Evolutionary conservation across 2,888 invertebrate genomes (phyloP).

Genomic region (Nephrocerus scutellatus): DNA sequence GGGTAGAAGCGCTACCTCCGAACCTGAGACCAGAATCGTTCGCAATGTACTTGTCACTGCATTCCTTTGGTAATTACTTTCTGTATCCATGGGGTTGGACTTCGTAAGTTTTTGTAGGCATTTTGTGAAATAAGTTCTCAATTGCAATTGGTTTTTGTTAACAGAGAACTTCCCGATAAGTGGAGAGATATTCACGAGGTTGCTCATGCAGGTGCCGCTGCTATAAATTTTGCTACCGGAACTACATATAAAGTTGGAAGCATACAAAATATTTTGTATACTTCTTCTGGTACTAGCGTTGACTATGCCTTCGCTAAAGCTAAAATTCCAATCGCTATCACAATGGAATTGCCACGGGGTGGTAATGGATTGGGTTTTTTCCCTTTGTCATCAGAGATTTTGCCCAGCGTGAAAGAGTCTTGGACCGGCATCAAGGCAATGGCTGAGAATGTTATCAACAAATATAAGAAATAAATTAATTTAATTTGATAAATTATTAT

Average conservation of each 20-base stretch:
- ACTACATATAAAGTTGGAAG: conserved; percentile 46
- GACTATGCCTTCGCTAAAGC: conserved; percentile 57
- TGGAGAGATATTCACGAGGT: conserved; percentile 44
- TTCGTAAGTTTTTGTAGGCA: conserved; percentile 30
- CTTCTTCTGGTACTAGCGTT: conserved; percentile 57
- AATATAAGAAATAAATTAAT: no score
- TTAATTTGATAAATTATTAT: no score
- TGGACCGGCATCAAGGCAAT: conserved; percentile 49
- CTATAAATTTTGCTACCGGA: conserved; percentile 40
- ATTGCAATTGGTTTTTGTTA: no score
- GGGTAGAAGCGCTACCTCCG: conserved; percentile 57
- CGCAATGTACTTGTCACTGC: conserved; percentile 60
- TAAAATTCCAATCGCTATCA: conserved; percentile 55
- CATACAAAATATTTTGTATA: conserved; percentile 48
- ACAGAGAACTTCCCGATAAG: conserved; percentile 44
- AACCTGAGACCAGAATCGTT: conserved; percentile 55
- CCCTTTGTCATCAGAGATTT: conserved; percentile 52
- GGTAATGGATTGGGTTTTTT: conserved; percentile 53
- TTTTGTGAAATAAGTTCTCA: not conserved
- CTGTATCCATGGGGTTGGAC: conserved; percentile 59
- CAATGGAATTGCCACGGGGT: conserved; percentile 59
- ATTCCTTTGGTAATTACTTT: conserved; percentile 61
- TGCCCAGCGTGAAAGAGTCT: conserved; percentile 53
- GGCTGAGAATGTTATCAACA: conserved; percentile 34
- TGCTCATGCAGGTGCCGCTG: conserved; percentile 40